Base-by-base conservation (phyloP, 2,888 invertebrate species). In the Drosophila emarginata region DNA sequence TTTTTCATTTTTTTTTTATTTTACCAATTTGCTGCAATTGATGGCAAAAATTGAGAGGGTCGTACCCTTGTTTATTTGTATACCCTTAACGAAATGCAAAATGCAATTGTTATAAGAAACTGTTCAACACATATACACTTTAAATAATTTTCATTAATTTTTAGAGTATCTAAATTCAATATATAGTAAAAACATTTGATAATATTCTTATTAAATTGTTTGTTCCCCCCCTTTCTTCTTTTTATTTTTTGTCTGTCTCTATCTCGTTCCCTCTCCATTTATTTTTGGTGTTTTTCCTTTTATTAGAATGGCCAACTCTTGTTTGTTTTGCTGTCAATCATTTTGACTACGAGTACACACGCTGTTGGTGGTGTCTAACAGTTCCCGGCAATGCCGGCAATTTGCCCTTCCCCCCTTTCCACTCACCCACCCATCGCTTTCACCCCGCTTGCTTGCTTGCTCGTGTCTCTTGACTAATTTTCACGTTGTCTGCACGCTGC, bases 401-500 rank as follows among this genome's bases (percentile, higher is more conserved):
- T 45, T 45, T 11, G 45, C 32, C 32, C 32, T 32, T 21, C 18
- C 36, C 26, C 26, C 15, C 39, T 18, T 18, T 14, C 18, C 14
- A n/a, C 9, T 12, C 7, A 50, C 5, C 56, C 50, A 59, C 57
- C 73, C 4, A 23, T 4, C 58, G 50, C 51, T 26, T 4, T 26
- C 26, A 26, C 26, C 23, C 9, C 32, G 9, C 32, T 32, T 32
- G 7, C 32, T 32, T 32, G 32, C 32, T 32, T 65, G 61, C 37
- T 58, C 61, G 64, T 63, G 71, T 72, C 73, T 76, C 72, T 74
- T 69, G 77, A 67, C 78, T 80, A 82, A 80, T 82, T 79, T 82
- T 76, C 65, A 74, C 76, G 73, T 76, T 82, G 80, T 79, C 74
- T 73, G 80, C 72, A 66, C 70, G 72, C 77, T 76, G 76, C 71